Percentiles rank a stretch among this genome's conserved stretches.
Evolutionary conservation across 2,888 invertebrate species (phyloP).

Genomic region (Dasysyrphus tricinctus): DNA sequence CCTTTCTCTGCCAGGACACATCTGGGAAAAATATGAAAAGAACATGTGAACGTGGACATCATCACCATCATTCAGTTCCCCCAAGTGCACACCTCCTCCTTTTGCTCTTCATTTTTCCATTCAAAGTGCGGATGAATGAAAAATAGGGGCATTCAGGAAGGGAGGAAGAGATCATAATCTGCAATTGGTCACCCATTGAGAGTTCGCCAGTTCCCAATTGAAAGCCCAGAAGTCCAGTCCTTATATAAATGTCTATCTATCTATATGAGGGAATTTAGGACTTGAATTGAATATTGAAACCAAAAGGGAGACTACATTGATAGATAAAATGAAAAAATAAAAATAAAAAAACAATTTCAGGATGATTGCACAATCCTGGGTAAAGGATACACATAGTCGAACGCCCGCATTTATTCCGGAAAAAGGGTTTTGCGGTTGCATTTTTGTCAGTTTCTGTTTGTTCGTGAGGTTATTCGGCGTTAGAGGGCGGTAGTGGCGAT

Average conservation of each 20-base stretch:
- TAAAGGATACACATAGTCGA: slow-evolving; percentile 12
- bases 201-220: slow-evolving; percentile 63
- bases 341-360: slow-evolving; percentile 41
- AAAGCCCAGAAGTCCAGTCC: slow-evolving; percentile 43
- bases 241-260: not conserved
- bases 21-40: slow-evolving; percentile 44
- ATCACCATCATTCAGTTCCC: slow-evolving; percentile 62
- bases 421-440: slow-evolving; percentile 68
- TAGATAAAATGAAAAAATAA: slow-evolving; percentile 15
- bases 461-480: slow-evolving; percentile 28
- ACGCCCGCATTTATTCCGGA: slow-evolving; percentile 20
- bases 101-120: slow-evolving; percentile 10
- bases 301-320: slow-evolving; percentile 33
- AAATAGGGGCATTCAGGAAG: slow-evolving; percentile 22
- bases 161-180: slow-evolving; percentile 62
- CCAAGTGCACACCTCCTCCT: not conserved
- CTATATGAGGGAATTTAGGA: slow-evolving; percentile 36
- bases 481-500: not conserved
- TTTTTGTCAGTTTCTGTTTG: slow-evolving; percentile 58
- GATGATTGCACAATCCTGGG: slow-evolving; percentile 61
- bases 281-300: slow-evolving; percentile 68
- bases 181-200: slow-evolving; percentile 73
- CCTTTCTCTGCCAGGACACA: slow-evolving; percentile 18
- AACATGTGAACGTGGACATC: slow-evolving; percentile 65
- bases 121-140: slow-evolving; percentile 49